phyloP scores from a whole-genome alignment of 2,888 invertebrate genomes.

The Euzophera pinguis region DNA sequence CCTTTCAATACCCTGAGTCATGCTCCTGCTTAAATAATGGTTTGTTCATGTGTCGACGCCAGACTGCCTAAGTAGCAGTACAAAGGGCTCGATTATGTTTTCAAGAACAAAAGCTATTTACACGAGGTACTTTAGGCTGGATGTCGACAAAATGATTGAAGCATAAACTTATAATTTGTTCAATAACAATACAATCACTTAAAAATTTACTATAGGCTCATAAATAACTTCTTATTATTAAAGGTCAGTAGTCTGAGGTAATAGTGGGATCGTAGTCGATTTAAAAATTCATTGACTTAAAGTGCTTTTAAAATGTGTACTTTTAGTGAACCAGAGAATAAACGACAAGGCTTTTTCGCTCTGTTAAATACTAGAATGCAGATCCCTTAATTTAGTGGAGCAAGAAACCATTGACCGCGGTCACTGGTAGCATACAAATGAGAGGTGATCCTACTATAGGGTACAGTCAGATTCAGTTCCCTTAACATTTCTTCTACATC shows the following conservation, averaged over 20 bases:
- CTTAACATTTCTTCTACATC: not conserved
- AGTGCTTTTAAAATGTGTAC: not conserved
- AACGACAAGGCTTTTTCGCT: conserved; percentile 10
- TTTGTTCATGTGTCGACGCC: conserved; percentile 22
- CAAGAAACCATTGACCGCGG: conserved; percentile 22
- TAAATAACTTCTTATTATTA: too few species aligned
- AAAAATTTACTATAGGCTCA: too few species aligned
- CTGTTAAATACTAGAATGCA: conserved; percentile 20
- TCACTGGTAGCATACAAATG: conserved; percentile 26
- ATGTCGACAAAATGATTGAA: conserved; percentile 3
- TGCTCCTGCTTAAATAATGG: conserved; percentile 25
- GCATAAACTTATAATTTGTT: too few species aligned
- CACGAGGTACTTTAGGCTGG: conserved; percentile 14
- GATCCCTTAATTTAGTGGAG: conserved; percentile 19
- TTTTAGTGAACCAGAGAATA: conserved; percentile 3
- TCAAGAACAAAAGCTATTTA: conserved; percentile 23
- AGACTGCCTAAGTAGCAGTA: conserved; percentile 19
- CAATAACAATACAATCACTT: too few species aligned
- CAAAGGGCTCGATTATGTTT: conserved; percentile 20
- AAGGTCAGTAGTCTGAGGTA: too few species aligned
- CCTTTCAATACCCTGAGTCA: conserved; percentile 14
- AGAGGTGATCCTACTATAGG: conserved; percentile 17
- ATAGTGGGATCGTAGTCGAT: too few species aligned
- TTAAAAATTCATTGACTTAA: too few species aligned
- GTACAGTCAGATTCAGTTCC: conserved; percentile 15